Evolutionary conservation across 1,140 invertebrate genomes (phyloP), one percentile per base, ranked within the genome.

Genomic region (Berghia stephanieae): DNA sequence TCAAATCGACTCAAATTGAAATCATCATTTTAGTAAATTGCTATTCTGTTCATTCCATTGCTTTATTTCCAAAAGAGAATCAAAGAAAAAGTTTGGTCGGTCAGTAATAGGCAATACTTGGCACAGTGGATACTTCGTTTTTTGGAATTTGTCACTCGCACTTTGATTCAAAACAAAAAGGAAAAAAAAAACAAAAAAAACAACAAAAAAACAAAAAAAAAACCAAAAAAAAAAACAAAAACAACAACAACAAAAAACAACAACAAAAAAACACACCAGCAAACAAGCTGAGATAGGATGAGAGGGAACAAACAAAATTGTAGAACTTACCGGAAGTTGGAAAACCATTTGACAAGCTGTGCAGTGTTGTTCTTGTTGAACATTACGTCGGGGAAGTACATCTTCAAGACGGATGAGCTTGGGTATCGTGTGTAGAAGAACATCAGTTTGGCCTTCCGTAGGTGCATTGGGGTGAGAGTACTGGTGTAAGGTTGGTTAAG

Each of bases 351-450:
- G 92, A 99, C 98, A 87, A 99, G 94, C 92, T 99, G 98, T 85
- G 98, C 98, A 79, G 98, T 99, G 92, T 99, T 99, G 92, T 99
- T 99, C 92, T 99, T 99, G 93, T 99, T 99, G 93, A 99, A 99
- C 90, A 97, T 98, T 91, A 99, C 99, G 92, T 99, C 98, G 18
- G 98, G 98, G 92, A 99, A 99, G 93, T 98, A 99, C 93, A 97
- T 98, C 92, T 99, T 99, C 87, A 99, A 94, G 80, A 99, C 95
- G 84, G 96, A 94, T 60, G 98, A 99, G 90, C 95, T 98, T 52
- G 98, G 98, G 91, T 99, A 99, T 84, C 98, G 93, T 8, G 88
- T 97, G 94, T 96, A 99, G 94, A 99, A 99, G 94, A 99, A 99
- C 98, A 99, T 99, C 91, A 99, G 92, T 92, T 99, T 99, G 67